Evolutionary conservation across 2,113 vertebrate genomes (phyloP).

Genomic region (Malurus cyaneus): DNA sequence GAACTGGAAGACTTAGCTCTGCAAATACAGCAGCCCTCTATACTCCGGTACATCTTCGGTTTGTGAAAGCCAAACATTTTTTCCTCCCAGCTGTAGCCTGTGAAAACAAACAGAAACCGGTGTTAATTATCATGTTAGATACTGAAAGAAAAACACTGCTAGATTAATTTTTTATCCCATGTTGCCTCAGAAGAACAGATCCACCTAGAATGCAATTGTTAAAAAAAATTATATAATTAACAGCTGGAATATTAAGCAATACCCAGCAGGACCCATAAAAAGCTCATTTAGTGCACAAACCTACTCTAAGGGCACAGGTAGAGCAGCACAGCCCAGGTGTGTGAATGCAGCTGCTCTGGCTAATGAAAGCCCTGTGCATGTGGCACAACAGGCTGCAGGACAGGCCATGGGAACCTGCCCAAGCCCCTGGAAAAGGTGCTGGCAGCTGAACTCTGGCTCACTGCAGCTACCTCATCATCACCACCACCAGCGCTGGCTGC

Average conservation of each 20-base stretch:
- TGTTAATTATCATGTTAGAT: conserved; percentile 1
- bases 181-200: background rate
- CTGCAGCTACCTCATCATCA: background rate
- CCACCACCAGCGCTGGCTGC: background rate
- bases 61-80: conserved; percentile 99
- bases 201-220: background rate
- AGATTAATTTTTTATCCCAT: background rate
- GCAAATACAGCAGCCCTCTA: conserved; percentile 99
- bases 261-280: background rate
- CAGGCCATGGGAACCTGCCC: background rate
- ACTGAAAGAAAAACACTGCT: background rate
- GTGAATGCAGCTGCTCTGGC: background rate
- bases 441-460: background rate
- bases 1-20: conserved; percentile 98
- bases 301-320: background rate
- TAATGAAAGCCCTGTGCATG: background rate
- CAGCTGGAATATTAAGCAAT: background rate
- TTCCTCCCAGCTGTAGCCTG: conserved; percentile 61
- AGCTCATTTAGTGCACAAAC: background rate
- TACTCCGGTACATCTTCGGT: conserved; percentile 98
- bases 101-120: conserved; percentile 44
- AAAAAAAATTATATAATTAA: background rate
- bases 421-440: background rate
- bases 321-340: background rate
- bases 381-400: background rate